phyloP scores from a whole-genome alignment of 2,113 vertebrate species.

The Cranoglanis bouderius region DNA sequence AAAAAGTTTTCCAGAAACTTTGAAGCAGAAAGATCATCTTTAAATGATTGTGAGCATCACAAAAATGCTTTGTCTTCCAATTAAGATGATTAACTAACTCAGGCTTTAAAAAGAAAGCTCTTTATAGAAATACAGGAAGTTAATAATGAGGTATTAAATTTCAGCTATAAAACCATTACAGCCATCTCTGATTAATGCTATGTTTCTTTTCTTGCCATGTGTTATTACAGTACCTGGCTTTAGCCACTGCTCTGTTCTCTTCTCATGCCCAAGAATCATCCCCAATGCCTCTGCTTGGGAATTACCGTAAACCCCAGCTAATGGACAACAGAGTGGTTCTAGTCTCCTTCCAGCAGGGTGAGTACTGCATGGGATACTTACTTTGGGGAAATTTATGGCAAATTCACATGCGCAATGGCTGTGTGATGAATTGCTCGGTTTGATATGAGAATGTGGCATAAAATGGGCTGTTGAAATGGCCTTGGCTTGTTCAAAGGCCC shows the following conservation, averaged over 20 bases:
- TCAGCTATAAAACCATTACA: neutral
- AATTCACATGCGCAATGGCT: slow-evolving; percentile 26
- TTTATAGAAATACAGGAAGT: neutral
- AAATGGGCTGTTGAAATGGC: slow-evolving; percentile 38
- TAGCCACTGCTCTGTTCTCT: slow-evolving; percentile 83
- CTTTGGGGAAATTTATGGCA: slow-evolving; percentile 34
- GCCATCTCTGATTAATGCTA: neutral
- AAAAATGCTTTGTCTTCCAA: neutral
- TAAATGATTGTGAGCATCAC: neutral
- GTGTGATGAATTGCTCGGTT: slow-evolving; percentile 28
- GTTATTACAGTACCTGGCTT: slow-evolving; percentile 72
- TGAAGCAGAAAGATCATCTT: neutral
- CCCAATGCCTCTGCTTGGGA: slow-evolving; percentile 76
- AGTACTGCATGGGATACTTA: slow-evolving; percentile 59
- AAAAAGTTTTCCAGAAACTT: neutral
- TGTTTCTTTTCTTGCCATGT: slow-evolving; percentile 52
- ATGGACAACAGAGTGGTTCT: slow-evolving; percentile 79
- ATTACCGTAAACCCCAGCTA: slow-evolving; percentile 82
- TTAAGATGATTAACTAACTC: neutral
- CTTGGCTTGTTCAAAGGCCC: slow-evolving; percentile 49
- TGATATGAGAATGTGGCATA: slow-evolving; percentile 15
- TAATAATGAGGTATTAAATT: neutral
- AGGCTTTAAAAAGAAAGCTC: neutral
- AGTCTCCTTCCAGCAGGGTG: slow-evolving; percentile 86
- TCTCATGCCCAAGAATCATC: slow-evolving; percentile 73